Conservation (phyloP, 2,113 vertebrate species). For the Echinops telfairi region DNA sequence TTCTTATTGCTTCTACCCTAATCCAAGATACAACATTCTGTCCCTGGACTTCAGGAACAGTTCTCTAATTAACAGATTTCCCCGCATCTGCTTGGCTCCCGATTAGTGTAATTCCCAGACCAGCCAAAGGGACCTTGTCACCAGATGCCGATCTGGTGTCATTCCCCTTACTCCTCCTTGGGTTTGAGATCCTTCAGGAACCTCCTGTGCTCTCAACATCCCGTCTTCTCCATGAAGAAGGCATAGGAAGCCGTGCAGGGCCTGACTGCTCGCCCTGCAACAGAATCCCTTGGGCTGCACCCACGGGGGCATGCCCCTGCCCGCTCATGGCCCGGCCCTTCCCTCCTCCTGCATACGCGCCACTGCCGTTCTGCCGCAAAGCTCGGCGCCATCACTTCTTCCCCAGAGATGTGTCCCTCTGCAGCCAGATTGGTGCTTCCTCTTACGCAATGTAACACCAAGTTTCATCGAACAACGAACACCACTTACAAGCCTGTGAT, state of each 20-base stretch:
- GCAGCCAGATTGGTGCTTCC: background rate
- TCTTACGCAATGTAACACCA: background rate
- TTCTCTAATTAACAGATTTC: background rate
- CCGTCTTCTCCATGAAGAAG: background rate
- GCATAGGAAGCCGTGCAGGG: background rate
- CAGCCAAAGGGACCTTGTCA: background rate
- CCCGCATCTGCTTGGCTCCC: no score
- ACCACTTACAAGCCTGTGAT: background rate
- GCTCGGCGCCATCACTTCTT: background rate
- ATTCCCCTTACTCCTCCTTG: background rate
- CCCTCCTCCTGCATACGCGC: background rate
- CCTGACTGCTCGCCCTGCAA: background rate
- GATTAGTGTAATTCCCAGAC: background rate
- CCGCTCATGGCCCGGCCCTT: no score
- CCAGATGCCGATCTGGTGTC: background rate
- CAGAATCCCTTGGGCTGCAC: background rate
- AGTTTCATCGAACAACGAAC: no score
- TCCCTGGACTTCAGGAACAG: background rate
- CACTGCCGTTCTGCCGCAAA: background rate
- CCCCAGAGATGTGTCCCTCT: background rate
- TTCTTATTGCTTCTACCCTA: background rate
- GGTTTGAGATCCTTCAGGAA: background rate
- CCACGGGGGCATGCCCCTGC: no score
- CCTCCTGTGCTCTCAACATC: background rate
- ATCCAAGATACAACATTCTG: background rate